Conservation (phyloP, 2,113 vertebrate species). For the Triplophysa tibetana region DNA sequence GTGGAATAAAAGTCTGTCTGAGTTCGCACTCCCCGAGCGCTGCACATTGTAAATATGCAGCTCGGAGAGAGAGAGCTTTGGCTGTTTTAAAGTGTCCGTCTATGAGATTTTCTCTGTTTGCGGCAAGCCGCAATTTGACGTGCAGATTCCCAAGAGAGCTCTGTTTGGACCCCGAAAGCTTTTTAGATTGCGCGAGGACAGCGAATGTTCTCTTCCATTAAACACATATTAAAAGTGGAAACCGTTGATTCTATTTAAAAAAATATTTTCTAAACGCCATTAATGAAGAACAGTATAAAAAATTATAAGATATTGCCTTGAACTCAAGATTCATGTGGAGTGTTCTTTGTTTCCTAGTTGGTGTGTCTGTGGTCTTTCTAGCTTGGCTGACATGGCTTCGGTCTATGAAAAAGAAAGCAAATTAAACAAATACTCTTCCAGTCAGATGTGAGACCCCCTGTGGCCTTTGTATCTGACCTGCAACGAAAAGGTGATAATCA, state of each 20-base stretch:
- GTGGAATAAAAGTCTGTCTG: constrained; percentile 52
- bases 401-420: background rate
- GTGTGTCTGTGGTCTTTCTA: background rate
- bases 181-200: background rate
- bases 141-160: constrained; percentile 2
- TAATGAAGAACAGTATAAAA: background rate
- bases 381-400: background rate
- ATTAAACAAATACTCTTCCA: background rate
- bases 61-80: constrained; percentile 51
- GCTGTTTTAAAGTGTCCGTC: constrained; percentile 56
- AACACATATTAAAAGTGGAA: background rate
- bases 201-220: constrained; percentile 1
- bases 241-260: background rate
- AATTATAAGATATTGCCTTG: background rate
- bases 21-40: constrained; percentile 24
- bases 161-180: constrained; percentile 16
- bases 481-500: background rate
- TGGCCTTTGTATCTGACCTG: background rate
- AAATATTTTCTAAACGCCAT: background rate
- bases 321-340: background rate
- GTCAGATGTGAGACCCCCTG: background rate
- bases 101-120: constrained; percentile 42
- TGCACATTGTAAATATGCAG: constrained; percentile 47
- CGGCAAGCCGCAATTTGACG: constrained; percentile 33
- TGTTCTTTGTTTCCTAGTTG: background rate